Evolutionary conservation across 2,797 vertebrate species (phyloP), one percentile per base, ranked within the genome.

Genomic region (Synanceia verrucosa): DNA sequence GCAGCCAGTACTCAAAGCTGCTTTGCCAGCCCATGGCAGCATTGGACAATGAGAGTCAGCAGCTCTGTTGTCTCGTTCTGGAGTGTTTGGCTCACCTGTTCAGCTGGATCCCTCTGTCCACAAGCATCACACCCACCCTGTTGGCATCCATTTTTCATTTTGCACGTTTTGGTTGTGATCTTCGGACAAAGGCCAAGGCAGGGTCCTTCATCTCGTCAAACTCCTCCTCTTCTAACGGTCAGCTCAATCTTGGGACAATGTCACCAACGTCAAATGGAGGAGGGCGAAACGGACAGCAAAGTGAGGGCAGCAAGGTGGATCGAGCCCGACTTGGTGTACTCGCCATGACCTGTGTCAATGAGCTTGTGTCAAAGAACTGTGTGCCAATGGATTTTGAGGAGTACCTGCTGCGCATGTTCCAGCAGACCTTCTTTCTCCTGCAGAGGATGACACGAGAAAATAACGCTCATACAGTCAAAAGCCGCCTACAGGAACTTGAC

Each of bases 341-440:
- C 68, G 97, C 98, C 60, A 99, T 99, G 98, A 96, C 95, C 64
- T 99, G 98, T 90, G 95, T 99, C 92, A 99, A 99, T 13, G 98
- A 99, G 92, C 95, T 99, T 50, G 97, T 99, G 95, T 98, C 97
- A 72, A 99, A 99, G 94, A 99, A 99, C 95, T 99, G 98, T 0
- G 98, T 99, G 89, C 98, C 98, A 12, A 84, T 98, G 94, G 98
- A 99, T 85, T 99, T 99, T 29, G 97, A 99, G 93, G 97, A 99
- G 82, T 99, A 99, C 84, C 94, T 99, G 84, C 93, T 99, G 61
- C 95, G 97, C 37, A 98, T 99, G 96, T 99, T 99, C 93, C 98
- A 99, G 94, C 98, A 99, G 92, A 99, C 98, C 4, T 99, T 99
- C 92, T 98, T 98, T 92, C 96, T 99, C 83, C 95, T 99, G 82